Conservation (phyloP, 2,113 vertebrate genomes). For the Acrocephalus arundinaceus region DNA sequence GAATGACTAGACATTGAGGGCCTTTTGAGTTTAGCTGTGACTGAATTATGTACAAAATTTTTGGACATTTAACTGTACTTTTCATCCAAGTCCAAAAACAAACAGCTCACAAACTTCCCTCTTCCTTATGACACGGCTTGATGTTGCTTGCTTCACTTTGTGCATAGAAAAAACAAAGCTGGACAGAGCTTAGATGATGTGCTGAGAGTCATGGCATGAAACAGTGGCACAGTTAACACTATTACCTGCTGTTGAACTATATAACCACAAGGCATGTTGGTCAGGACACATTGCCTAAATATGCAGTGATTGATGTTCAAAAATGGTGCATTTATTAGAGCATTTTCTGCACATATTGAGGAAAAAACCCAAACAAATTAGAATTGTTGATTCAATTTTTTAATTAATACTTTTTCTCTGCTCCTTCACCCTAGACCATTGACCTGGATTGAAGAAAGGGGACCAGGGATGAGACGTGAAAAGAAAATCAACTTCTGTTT, state of each 20-base stretch:
- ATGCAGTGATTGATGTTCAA: not conserved
- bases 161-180: not conserved
- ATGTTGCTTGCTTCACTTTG: not conserved
- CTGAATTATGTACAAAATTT: not conserved
- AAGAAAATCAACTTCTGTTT: constrained; percentile 88
- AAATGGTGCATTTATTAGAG: not conserved
- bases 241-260: not conserved
- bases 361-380: not conserved
- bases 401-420: not conserved
- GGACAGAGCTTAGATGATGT: not conserved
- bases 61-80: not conserved
- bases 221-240: not conserved
- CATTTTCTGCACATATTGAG: not conserved
- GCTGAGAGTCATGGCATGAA: not conserved
- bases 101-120: not conserved
- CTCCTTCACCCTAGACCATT: constrained; percentile 74
- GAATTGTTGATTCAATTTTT: not conserved
- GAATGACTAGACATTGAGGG: not conserved
- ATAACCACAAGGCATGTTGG: not conserved
- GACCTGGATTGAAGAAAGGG: constrained; percentile 92
- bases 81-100: not conserved
- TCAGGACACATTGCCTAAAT: not conserved
- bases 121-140: not conserved
- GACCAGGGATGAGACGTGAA: constrained; percentile 78
- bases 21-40: not conserved